Evolutionary conservation across 2,888 invertebrate species (phyloP), one percentile per base, ranked within the genome.

Genomic region (Ectobius pallidus): DNA sequence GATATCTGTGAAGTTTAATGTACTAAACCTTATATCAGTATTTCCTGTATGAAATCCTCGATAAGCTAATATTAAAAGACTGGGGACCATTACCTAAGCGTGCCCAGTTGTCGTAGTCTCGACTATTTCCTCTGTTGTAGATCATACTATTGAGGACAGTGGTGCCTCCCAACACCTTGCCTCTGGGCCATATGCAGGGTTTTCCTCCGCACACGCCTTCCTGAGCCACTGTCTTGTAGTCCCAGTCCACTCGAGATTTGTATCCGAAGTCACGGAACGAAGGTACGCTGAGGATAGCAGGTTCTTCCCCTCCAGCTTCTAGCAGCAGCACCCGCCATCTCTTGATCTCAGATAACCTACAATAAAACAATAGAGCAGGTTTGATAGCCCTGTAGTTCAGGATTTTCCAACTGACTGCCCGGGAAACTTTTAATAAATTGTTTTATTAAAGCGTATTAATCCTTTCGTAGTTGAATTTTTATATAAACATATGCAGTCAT

Each of bases 271-370:
- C n/a, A 14, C 20, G 3, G 16, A 39, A 39, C 0, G 34, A 30
- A 3, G 69, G 69, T 3, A 69, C 52, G 22, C 46, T 46, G 3
- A 30, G 22, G n/a, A 20, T 7, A 6, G n/a, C 3, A 7, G 52
- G 55, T 39, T 69, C 69, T 3, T 69, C 69, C 1, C 69, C 69
- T 0, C 69, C 69, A 18, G 69, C 69, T 34, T 69, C 69, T 46
- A 69, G 4, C 9, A 69, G 27, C 11, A 69, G 22, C 16, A 69
- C 69, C 16, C 18, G 30, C 69, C 69, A 69, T 0, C 55, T 4
- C 3, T 7, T 18, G 11, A 32, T 39, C 30, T 69, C 69, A 3
- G 69, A 69, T 6, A 69, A 16, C 20, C 69, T 69, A 11, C 6
- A 34, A 25, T 14, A 14, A 14, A 9, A 14, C 39, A 39, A 14